Base-by-base conservation (phyloP, 2,797 vertebrate genomes). In the Scolopax bukidnonensis region DNA sequence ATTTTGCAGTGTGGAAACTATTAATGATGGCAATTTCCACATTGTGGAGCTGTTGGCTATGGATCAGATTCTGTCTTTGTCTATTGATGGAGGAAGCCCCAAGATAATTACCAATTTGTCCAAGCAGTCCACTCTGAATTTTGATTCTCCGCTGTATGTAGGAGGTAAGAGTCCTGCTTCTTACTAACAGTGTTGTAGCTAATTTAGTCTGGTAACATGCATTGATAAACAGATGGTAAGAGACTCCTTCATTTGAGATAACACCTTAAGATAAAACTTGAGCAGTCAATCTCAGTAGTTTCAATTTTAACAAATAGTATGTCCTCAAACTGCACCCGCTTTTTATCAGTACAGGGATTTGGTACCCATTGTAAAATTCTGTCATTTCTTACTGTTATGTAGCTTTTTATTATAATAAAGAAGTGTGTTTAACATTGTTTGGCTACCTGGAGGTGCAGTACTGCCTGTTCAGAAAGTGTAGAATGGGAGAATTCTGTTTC, bases 21-120 rank as follows among this genome's bases (percentile, higher is more conserved):
- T 99, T 97, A 99, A 99, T 78, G 99, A 99, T 93, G 99, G 99
- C 14, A 99, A 98, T 94, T 99, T 99, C 95, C 99, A 99, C 73
- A 98, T 98, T 21, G 99, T 99, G 97, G 99, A 99, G 96, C 97
- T 99, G 80, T 98, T 99, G 60, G 98, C 99, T 51, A 97, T 98
- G 92, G 99, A 99, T 90, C 99, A 99, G 90, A 99, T 98, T 84
- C 97, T 99, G 15, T 99, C 99, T 57, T 98, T 99, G 70, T 99
- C 99, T 36, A 98, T 99, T 47, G 99, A 99, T 86, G 99, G 99
- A 77, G 99, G 99, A 86, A 98, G 97, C 53, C 99, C 99, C 79
- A 99, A 99, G 98, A 98, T 98, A 96, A 99, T 99, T 96, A 99
- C 98, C 97, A 99, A 99, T 79, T 97, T 99, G 92, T 99, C 98